Evolutionary conservation across 2,797 vertebrate genomes (phyloP).

Genomic region (Amazona finschi): DNA sequence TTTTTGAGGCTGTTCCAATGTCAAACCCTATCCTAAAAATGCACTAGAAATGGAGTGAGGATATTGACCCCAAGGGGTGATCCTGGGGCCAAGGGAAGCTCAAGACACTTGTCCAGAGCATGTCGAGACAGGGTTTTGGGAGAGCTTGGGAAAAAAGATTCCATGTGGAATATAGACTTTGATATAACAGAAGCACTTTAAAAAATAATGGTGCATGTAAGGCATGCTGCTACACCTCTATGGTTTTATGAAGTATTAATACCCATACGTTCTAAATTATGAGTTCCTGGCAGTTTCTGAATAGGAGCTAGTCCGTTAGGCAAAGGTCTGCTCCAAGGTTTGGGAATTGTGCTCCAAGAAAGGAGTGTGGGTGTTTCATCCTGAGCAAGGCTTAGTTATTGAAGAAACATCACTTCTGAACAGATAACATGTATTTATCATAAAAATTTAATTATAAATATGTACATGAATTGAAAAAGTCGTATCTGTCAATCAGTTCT

Average conservation of each 20-base stretch:
- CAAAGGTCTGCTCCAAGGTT: background rate
- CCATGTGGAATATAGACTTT: fast-evolving
- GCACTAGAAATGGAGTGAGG: background rate
- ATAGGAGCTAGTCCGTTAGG: background rate
- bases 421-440: background rate
- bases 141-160: background rate
- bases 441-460: background rate
- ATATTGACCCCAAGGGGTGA: background rate
- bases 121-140: background rate
- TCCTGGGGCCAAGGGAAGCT: background rate
- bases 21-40: background rate
- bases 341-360: background rate
- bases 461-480: background rate
- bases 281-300: background rate
- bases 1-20: background rate
- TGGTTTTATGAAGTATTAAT: background rate
- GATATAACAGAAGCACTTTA: background rate
- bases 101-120: background rate
- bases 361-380: background rate
- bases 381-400: background rate
- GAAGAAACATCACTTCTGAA: background rate
- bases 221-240: background rate
- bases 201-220: background rate
- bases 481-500: background rate
- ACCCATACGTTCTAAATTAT: background rate